Percentiles rank a stretch among this genome's conserved stretches.
Conservation (phyloP, 2,113 vertebrate genomes). For the Laterallus jamaicensis region DNA sequence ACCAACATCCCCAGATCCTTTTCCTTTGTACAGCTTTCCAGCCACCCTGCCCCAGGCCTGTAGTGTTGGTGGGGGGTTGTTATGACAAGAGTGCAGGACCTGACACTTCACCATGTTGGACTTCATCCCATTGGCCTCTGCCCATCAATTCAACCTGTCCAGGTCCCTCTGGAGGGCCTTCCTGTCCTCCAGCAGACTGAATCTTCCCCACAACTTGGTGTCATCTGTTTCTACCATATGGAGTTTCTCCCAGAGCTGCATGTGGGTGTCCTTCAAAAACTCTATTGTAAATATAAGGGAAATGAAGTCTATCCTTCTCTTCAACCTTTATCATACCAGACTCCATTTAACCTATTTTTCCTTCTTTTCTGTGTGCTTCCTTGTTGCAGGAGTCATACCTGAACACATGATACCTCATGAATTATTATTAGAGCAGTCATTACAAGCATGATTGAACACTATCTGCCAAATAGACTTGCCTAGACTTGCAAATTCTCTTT, state of each 20-base stretch:
- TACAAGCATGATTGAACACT: slow-evolving; percentile 37
- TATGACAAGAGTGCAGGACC: too few relatives aligned
- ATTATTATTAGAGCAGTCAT: slow-evolving; percentile 27
- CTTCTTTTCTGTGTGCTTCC: neutral
- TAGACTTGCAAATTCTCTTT: slow-evolving; percentile 1
- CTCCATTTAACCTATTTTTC: neutral
- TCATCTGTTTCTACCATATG: neutral
- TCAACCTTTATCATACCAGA: neutral
- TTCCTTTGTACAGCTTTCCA: too few relatives aligned
- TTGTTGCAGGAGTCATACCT: neutral
- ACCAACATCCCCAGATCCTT: too few relatives aligned
- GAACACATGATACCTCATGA: slow-evolving; percentile 16
- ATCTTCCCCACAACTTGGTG: too few relatives aligned
- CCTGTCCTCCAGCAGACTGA: too few relatives aligned
- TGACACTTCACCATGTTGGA: too few relatives aligned
- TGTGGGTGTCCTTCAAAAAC: neutral
- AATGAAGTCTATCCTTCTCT: neutral
- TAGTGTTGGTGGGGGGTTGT: too few relatives aligned
- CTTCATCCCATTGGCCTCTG: too few relatives aligned
- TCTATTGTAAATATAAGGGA: neutral
- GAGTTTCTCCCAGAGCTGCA: neutral
- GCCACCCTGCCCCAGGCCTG: too few relatives aligned
- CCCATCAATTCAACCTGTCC: too few relatives aligned
- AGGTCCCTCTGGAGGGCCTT: too few relatives aligned
- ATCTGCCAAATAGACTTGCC: neutral